phyloP scores from a whole-genome alignment of 2,888 invertebrate species.

The Hyposoter didymator region DNA sequence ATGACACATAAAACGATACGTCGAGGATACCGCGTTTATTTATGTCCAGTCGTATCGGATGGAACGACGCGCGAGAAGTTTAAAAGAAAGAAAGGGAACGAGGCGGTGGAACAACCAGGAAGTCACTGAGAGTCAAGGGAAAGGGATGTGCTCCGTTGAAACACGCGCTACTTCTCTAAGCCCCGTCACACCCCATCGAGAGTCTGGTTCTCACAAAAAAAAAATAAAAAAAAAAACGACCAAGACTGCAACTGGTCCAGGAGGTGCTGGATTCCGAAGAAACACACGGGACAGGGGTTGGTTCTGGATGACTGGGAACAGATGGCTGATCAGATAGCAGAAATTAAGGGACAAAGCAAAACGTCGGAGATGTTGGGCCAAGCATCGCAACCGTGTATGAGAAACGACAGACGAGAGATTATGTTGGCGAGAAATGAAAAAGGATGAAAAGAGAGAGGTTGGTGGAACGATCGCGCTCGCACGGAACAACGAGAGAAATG shows the following conservation, averaged over 20 bases:
- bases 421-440: constrained; percentile 7
- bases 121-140: constrained; percentile 14
- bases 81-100: constrained; percentile 7
- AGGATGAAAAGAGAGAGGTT: constrained; percentile 35
- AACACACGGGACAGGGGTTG: constrained; percentile 37
- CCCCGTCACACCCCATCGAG: not conserved
- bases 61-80: constrained; percentile 5
- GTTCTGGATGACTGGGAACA: constrained; percentile 80
- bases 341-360: constrained; percentile 79
- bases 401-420: constrained; percentile 44
- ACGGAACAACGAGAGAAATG: constrained; percentile 81
- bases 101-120: constrained; percentile 9
- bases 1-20: constrained; percentile 23
- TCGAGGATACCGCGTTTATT: constrained; percentile 39
- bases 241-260: constrained; percentile 35
- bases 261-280: constrained; percentile 40
- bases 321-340: constrained; percentile 84
- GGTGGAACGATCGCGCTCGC: constrained; percentile 27
- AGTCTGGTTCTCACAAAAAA: constrained; percentile 33
- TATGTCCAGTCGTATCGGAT: constrained; percentile 40
- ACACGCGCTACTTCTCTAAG: constrained; percentile 47
- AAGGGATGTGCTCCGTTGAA: constrained; percentile 32
- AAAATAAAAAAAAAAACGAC: constrained; percentile 17
- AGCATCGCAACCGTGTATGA: constrained; percentile 74
- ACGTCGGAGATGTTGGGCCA: constrained; percentile 43